phyloP scores from a whole-genome alignment of 2,113 vertebrate genomes.

The Oncorhynchus keta region DNA sequence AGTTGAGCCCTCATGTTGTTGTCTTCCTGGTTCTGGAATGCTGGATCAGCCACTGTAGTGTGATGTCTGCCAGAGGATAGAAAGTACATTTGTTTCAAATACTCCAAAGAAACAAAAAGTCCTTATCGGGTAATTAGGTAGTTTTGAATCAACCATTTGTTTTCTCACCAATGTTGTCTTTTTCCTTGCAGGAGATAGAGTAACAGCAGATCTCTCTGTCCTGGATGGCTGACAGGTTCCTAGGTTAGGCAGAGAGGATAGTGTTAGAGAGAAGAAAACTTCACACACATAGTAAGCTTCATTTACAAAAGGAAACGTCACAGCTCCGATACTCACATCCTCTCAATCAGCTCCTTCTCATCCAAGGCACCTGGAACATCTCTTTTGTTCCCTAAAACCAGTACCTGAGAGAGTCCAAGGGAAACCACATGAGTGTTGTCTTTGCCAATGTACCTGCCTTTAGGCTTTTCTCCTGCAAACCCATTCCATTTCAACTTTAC shows the following conservation, averaged over 20 bases:
- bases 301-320: background rate
- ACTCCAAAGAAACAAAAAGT: background rate
- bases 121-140: background rate
- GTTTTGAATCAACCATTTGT: background rate
- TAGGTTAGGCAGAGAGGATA: constrained; percentile 30
- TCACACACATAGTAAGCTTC: background rate
- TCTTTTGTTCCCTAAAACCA: constrained; percentile 89
- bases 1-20: constrained; percentile 68
- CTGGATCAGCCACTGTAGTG: constrained; percentile 94
- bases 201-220: constrained; percentile 93
- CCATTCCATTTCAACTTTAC: too few species aligned
- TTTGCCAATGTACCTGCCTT: too few species aligned
- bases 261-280: background rate
- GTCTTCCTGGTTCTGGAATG: constrained; percentile 84
- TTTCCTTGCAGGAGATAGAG: constrained; percentile 91
- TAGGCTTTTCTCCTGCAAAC: too few species aligned
- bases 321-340: constrained; percentile 77
- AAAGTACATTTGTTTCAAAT: background rate
- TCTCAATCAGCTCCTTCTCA: constrained; percentile 90
- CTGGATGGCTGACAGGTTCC: constrained; percentile 89
- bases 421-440: background rate
- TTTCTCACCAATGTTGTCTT: constrained; percentile 87
- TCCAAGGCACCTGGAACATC: constrained; percentile 84
- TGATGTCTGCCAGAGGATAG: constrained; percentile 77
- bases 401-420: constrained; percentile 68